Evolutionary conservation across 2,888 invertebrate genomes (phyloP).

Genomic region (Cyaniris semiargus): DNA sequence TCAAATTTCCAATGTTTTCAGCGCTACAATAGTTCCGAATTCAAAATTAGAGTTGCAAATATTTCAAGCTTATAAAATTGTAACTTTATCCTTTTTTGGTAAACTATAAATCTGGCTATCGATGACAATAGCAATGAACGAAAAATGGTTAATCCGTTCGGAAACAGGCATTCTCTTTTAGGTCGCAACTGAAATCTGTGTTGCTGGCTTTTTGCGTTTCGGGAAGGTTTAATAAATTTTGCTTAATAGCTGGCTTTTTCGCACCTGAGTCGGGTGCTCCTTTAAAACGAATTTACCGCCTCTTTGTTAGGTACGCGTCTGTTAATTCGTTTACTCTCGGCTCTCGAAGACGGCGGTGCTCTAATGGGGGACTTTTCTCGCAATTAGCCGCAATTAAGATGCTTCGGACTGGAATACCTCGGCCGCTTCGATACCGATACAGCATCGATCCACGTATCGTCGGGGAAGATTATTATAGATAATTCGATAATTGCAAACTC

Average conservation of each 20-base stretch:
- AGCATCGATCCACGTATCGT: conserved; percentile 35
- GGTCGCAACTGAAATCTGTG: conserved; percentile 41
- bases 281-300: conserved; percentile 73
- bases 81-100: conserved; percentile 30
- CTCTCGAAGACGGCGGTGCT: conserved; percentile 56
- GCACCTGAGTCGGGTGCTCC: conserved; percentile 68
- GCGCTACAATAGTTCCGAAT: conserved; percentile 11
- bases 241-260: conserved; percentile 68
- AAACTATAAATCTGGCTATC: conserved; percentile 35
- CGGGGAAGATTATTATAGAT: conserved; percentile 26
- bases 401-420: conserved; percentile 61
- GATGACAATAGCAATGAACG: conserved; percentile 40
- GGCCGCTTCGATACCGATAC: conserved; percentile 40
- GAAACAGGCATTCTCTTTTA: conserved; percentile 41
- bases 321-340: conserved; percentile 77
- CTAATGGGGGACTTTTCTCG: conserved; percentile 72
- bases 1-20: not conserved
- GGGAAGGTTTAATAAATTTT: conserved; percentile 67
- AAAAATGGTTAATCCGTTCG: conserved; percentile 39
- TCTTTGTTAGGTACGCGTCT: conserved; percentile 64
- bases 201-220: conserved; percentile 49
- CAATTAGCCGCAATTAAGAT: conserved; percentile 77
- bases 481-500: conserved; percentile 28
- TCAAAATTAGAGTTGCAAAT: conserved; percentile 30
- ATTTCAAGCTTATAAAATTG: conserved; percentile 33